Conservation (phyloP, 2,113 vertebrate species). For the Recurvirostra avosetta region DNA sequence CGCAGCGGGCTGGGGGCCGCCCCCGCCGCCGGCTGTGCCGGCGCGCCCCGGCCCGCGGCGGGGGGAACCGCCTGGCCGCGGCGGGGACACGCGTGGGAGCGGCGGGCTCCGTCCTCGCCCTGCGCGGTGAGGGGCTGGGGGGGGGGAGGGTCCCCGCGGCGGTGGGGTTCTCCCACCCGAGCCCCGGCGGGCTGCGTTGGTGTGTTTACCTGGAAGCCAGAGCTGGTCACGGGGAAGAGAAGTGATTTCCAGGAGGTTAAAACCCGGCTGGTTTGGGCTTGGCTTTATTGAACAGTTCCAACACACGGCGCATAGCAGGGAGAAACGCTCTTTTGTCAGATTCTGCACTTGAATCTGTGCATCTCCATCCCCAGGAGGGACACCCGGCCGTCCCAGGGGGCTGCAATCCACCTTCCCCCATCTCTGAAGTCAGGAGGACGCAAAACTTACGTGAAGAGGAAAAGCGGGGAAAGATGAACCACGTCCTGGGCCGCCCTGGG, state of each 20-base stretch:
- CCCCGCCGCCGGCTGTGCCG: not conserved
- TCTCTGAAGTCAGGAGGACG: not conserved
- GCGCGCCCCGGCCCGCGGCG: not conserved
- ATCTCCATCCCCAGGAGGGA: not conserved
- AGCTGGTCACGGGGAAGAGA: not conserved
- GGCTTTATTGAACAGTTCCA: not conserved
- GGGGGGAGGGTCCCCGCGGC: too few species aligned
- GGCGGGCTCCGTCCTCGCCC: not conserved
- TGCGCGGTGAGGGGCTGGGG: not conserved
- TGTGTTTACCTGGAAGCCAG: not conserved
- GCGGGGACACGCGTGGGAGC: not conserved
- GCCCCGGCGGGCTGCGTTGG: not conserved
- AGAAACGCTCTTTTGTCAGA: not conserved
- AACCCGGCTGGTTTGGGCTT: not conserved
- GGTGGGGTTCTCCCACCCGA: not conserved
- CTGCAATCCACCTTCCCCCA: not conserved
- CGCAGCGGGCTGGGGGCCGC: not conserved
- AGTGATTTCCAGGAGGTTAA: not conserved
- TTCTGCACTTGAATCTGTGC: not conserved
- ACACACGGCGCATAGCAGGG: not conserved
- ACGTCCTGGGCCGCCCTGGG: not conserved
- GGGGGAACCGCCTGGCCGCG: not conserved
- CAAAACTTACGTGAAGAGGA: not conserved
- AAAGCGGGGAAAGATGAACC: not conserved
- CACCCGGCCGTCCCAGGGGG: not conserved